A percentile compares a stretch with the other conserved stretches of the same genome.
Conservation (phyloP, 2,888 invertebrate species). For the Melanchra persicariae region DNA sequence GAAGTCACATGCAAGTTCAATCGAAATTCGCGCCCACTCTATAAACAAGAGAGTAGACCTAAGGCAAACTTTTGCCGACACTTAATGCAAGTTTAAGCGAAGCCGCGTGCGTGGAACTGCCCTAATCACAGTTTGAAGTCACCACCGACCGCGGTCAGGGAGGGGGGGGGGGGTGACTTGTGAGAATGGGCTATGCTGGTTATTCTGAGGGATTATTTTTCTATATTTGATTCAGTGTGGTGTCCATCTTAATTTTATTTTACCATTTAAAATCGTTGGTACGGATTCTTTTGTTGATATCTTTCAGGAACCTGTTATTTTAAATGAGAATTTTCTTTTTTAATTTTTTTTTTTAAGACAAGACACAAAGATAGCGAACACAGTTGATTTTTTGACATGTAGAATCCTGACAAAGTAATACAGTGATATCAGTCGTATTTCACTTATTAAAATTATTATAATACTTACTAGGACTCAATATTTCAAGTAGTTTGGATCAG, state of each 20-base stretch:
- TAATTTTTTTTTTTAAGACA: too few relatives aligned
- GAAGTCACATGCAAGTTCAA: slow-evolving; percentile 37
- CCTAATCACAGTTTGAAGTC: slow-evolving; percentile 67
- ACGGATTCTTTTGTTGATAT: neutral
- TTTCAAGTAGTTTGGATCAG: neutral
- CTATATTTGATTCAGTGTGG: slow-evolving; percentile 24
- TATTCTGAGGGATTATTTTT: slow-evolving; percentile 36
- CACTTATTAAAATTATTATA: neutral
- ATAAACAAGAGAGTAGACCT: slow-evolving; percentile 58
- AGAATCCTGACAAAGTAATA: neutral
- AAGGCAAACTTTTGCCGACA: slow-evolving; percentile 55
- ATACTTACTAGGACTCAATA: neutral
- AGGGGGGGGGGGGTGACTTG: neutral
- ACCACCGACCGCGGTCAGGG: slow-evolving; percentile 36
- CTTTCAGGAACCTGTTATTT: neutral
- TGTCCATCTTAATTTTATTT: too few relatives aligned
- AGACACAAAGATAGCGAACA: neutral
- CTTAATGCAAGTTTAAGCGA: slow-evolving; percentile 66
- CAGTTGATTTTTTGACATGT: too few relatives aligned
- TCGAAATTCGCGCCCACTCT: slow-evolving; percentile 42
- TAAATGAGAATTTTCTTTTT: neutral
- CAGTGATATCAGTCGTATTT: neutral
- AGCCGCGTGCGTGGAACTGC: slow-evolving; percentile 63
- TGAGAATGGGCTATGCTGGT: slow-evolving; percentile 22
- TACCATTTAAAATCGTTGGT: neutral